Conservation (phyloP, 2,797 vertebrate species). For the Acipenser ruthenus region DNA sequence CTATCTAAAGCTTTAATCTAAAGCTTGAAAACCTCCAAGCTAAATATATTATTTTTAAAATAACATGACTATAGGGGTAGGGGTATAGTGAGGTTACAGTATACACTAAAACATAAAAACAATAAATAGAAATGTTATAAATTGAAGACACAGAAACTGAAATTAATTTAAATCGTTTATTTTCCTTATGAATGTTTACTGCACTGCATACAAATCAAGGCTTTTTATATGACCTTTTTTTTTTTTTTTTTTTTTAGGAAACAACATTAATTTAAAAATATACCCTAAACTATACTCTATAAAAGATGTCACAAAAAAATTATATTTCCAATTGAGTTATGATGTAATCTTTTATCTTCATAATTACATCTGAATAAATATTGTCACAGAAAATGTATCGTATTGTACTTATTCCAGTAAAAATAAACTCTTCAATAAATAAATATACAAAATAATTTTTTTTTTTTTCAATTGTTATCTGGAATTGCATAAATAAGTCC, state of each 20-base stretch:
- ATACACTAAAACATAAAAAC: too few species aligned
- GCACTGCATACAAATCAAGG: constrained; percentile 49
- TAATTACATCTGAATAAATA: constrained; percentile 47
- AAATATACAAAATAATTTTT: constrained; percentile 99
- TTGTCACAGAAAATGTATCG: constrained; percentile 36
- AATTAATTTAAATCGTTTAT: constrained; percentile 43
- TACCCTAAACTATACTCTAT: constrained; percentile 32
- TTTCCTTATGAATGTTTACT: constrained; percentile 49
- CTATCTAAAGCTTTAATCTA: too few species aligned
- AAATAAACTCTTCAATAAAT: constrained; percentile 99
- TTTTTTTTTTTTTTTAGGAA: too few species aligned
- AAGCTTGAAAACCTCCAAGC: too few species aligned
- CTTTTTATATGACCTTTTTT: constrained; percentile 18
- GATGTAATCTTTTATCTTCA: constrained; percentile 45
- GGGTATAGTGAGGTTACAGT: too few species aligned
- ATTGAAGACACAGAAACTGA: constrained; percentile 9
- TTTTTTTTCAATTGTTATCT: constrained; percentile 40
- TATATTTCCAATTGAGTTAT: constrained; percentile 36
- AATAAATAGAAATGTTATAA: constrained; percentile 1
- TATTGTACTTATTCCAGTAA: constrained; percentile 72
- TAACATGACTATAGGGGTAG: too few species aligned
- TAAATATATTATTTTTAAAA: too few species aligned
- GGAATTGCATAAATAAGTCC: constrained; percentile 88
- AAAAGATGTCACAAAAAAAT: constrained; percentile 22
- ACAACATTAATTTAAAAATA: constrained; percentile 24